Percentiles rank a stretch among this genome's conserved stretches.
Evolutionary conservation across 2,888 invertebrate genomes (phyloP).

Genomic region (Asteroscopus sphinx): DNA sequence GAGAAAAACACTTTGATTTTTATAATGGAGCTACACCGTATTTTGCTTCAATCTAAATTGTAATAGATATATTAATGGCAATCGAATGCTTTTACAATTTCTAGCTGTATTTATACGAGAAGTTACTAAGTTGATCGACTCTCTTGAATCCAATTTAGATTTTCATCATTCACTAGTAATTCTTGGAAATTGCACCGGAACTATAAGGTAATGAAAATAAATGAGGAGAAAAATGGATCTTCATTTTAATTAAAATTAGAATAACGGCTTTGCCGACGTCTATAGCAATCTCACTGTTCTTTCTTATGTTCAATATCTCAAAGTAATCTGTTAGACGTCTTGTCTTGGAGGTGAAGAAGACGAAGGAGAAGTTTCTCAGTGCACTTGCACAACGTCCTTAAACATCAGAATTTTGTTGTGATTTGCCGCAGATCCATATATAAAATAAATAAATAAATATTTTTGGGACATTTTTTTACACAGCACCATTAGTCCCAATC

Average conservation of each 20-base stretch:
- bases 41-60: background rate
- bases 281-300: background rate
- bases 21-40: too few species aligned
- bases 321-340: slow-evolving; percentile 3
- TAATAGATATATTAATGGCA: background rate
- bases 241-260: background rate
- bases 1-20: background rate
- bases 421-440: too few species aligned
- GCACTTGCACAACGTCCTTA: background rate
- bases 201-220: background rate
- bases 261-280: background rate
- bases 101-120: background rate
- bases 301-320: slow-evolving; percentile 2
- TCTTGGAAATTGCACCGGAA: too few species aligned
- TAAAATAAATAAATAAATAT: too few species aligned
- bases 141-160: too few species aligned
- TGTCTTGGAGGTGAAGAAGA: background rate
- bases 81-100: too few species aligned
- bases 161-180: too few species aligned
- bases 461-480: too few species aligned
- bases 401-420: too few species aligned
- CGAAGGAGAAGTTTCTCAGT: background rate
- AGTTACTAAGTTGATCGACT: too few species aligned
- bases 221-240: background rate
- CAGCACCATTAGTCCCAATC: too few species aligned